Evolutionary conservation across 2,113 vertebrate genomes (phyloP).

Genomic region (Heteronetta atricapilla): DNA sequence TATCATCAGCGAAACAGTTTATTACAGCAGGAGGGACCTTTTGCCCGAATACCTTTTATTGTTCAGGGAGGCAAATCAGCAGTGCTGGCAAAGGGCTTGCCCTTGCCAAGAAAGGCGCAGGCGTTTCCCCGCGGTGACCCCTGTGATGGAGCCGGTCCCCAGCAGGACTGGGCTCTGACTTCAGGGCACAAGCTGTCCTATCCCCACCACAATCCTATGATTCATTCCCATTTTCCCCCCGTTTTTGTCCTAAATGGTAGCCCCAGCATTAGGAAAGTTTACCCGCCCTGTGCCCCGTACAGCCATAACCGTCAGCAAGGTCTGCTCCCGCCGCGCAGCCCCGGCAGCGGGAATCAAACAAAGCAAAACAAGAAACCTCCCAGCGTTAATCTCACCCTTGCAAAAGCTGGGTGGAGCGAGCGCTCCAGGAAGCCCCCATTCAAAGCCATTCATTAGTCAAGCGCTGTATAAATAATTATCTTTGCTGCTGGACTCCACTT

Average conservation of each 20-base stretch:
- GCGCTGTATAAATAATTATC: slow-evolving; percentile 35
- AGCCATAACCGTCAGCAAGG: not conserved
- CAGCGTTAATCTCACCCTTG: not conserved
- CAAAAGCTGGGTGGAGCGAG: not conserved
- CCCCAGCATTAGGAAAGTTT: not conserved
- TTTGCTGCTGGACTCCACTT: not conserved
- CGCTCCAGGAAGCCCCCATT: slow-evolving; percentile 2
- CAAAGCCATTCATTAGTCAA: slow-evolving; percentile 4
- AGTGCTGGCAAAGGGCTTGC: not conserved
- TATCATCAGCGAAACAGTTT: not conserved
- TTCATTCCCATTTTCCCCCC: not conserved
- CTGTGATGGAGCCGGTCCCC: not conserved
- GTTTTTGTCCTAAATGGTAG: not conserved
- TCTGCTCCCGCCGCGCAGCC: accelerated
- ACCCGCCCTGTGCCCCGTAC: not conserved
- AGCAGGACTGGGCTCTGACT: not conserved
- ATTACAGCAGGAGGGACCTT: not conserved
- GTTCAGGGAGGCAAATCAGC: not conserved
- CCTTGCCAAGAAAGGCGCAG: not conserved
- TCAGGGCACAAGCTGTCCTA: not conserved
- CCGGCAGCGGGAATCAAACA: not conserved
- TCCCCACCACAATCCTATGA: accelerated
- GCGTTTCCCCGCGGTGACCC: not conserved
- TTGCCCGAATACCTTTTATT: not conserved
- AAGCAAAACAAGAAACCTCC: not conserved